Conservation (phyloP, 2,113 vertebrate species). For the Peromyscus maniculatus region DNA sequence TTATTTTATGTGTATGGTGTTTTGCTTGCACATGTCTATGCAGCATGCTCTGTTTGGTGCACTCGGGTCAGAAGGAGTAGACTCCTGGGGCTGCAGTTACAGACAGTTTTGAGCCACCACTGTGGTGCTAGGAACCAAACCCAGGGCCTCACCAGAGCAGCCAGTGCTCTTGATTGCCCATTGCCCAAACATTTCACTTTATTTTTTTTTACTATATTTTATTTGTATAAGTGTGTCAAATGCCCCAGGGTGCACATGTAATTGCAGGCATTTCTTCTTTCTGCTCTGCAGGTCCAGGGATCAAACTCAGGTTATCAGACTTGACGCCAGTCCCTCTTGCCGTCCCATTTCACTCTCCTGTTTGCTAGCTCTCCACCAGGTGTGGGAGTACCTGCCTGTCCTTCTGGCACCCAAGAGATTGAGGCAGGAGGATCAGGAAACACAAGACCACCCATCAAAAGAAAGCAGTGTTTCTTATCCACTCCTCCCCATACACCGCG, state of each 20-base stretch:
- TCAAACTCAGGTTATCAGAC: background rate
- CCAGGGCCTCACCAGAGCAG: background rate
- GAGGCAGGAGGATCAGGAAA: background rate
- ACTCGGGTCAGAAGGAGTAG: background rate
- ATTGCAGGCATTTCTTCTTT: background rate
- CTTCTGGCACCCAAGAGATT: background rate
- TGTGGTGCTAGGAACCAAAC: background rate
- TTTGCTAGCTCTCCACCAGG: background rate
- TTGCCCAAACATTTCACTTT: background rate
- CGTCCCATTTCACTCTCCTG: background rate
- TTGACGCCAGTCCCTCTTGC: background rate
- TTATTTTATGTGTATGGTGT: background rate
- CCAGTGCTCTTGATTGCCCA: background rate
- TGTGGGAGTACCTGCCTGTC: background rate
- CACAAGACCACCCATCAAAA: background rate
- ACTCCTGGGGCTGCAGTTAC: background rate
- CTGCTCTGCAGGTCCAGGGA: background rate
- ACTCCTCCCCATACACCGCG: background rate
- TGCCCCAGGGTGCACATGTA: background rate
- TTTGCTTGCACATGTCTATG: background rate
- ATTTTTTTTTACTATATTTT: background rate
- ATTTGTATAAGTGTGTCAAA: background rate
- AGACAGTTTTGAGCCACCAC: background rate
- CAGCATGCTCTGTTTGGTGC: background rate
- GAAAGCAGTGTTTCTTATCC: background rate